A percentile compares a stretch with the other conserved stretches of the same genome.
Conservation (phyloP, 2,113 vertebrate species). For the Pituophis catenifer region DNA sequence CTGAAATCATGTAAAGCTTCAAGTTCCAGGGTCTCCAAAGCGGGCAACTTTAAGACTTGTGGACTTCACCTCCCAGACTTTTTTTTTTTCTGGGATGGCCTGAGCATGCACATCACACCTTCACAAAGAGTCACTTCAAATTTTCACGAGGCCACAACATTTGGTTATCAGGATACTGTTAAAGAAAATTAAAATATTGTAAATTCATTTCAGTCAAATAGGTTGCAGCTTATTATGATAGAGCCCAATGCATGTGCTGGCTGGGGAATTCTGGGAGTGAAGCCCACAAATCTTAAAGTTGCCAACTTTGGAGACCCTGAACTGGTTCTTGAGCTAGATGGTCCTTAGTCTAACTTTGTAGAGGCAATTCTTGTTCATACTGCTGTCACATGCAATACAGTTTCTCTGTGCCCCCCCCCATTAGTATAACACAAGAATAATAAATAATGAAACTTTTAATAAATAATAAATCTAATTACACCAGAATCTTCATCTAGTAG, state of each 20-base stretch:
- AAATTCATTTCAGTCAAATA: background rate
- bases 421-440: background rate
- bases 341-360: background rate
- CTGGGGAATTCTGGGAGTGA: background rate
- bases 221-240: background rate
- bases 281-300: too few species aligned
- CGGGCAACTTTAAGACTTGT: background rate
- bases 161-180: background rate
- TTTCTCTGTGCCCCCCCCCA: background rate
- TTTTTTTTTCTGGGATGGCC: background rate
- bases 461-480: background rate
- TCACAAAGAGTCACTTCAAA: background rate
- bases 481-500: background rate
- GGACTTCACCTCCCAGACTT: background rate
- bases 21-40: background rate
- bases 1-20: background rate
- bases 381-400: background rate
- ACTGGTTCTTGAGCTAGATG: background rate
- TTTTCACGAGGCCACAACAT: background rate
- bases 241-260: background rate
- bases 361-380: background rate
- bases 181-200: background rate
- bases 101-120: background rate
- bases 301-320: too few species aligned
- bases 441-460: background rate